Evolutionary conservation across 2,113 vertebrate genomes (phyloP).

Genomic region (Salvelinus alpinus): DNA sequence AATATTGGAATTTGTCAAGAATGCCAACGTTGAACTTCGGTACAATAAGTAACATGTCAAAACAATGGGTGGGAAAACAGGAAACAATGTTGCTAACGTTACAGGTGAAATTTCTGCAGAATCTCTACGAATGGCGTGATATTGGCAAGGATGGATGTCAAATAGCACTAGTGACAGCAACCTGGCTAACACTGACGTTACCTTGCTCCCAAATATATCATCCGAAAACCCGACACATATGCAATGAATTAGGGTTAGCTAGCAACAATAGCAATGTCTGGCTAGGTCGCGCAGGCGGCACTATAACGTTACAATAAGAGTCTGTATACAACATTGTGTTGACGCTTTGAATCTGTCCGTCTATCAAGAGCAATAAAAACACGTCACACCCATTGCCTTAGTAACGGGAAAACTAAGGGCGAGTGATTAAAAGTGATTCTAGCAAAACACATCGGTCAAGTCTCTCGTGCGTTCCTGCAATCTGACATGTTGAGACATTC

Average conservation of each 20-base stretch:
- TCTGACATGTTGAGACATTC: conserved; percentile 31
- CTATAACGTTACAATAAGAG: conserved; percentile 36
- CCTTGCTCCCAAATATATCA: neutral
- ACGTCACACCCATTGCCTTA: conserved; percentile 68
- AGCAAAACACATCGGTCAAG: conserved; percentile 25
- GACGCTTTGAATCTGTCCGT: conserved; percentile 49
- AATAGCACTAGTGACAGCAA: neutral
- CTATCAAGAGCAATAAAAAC: conserved; percentile 48
- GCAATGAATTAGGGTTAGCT: neutral
- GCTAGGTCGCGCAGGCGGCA: conserved; percentile 9
- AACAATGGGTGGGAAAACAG: too few relatives aligned
- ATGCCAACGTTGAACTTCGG: neutral
- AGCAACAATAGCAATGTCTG: neutral
- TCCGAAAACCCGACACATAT: neutral
- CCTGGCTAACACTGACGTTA: neutral
- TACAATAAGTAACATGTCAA: neutral
- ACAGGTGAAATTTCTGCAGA: too few relatives aligned
- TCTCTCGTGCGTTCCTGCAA: conserved; percentile 34
- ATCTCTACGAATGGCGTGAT: neutral
- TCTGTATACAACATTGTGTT: conserved; percentile 44
- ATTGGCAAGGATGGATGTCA: neutral
- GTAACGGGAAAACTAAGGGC: conserved; percentile 62
- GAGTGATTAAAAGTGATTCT: conserved; percentile 21
- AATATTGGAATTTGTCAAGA: neutral
- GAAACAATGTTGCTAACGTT: too few relatives aligned